phyloP scores from a whole-genome alignment of 2,113 vertebrate species.

The Psittacus erithacus region DNA sequence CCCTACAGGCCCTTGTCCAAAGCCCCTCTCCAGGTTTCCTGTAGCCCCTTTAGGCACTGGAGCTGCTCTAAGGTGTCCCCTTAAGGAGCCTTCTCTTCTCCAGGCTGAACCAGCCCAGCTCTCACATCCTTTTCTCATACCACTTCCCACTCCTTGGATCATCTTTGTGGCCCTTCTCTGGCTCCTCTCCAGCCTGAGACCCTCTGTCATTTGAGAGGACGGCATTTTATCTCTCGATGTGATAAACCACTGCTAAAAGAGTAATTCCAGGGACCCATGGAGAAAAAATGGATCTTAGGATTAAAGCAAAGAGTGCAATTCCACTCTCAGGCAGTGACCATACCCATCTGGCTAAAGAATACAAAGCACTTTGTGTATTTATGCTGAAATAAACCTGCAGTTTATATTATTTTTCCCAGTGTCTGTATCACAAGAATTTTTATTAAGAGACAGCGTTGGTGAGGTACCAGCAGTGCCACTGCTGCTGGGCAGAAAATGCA shows the following conservation, averaged over 20 bases:
- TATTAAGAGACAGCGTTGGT: rapidly evolving
- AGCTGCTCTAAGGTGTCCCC: background rate
- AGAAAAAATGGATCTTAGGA: background rate
- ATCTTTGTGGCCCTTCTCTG: background rate
- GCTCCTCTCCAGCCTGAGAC: background rate
- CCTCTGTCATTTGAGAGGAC: background rate
- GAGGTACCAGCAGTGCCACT: background rate
- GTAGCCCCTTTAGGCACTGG: background rate
- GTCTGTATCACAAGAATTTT: background rate
- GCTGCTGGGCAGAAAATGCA: background rate
- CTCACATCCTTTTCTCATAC: background rate
- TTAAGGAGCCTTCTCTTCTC: background rate
- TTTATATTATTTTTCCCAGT: background rate
- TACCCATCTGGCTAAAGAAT: background rate
- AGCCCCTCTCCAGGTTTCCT: background rate
- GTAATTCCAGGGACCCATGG: background rate
- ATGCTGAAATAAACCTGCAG: background rate
- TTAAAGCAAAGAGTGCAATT: background rate
- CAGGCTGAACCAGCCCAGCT: background rate
- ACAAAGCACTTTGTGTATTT: background rate
- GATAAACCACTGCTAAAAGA: background rate
- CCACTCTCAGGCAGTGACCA: background rate
- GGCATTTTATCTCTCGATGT: background rate
- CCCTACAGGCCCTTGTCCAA: too few relatives aligned
- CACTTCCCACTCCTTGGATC: background rate